These are phyloP conservation scores for Lithophane socia DNA, from an alignment of 2,888 invertebrate species.

Conservation along the genomic window DNA sequence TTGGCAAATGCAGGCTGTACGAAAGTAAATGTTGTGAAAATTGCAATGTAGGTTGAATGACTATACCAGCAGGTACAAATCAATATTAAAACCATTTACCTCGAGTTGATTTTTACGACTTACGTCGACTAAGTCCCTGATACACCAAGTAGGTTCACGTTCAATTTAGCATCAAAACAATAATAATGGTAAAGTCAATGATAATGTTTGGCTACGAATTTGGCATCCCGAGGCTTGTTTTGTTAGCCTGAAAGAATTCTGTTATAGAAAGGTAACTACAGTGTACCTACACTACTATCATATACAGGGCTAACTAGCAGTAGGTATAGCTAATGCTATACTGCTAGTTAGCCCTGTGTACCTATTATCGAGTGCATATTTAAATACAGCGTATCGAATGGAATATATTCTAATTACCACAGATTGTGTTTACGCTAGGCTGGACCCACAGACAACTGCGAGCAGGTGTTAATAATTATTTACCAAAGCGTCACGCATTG, in stretches of 20 bases:
- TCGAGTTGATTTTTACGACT: slow-evolving; percentile 49
- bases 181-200: slow-evolving; percentile 40
- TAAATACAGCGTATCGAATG: slow-evolving; percentile 55
- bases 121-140: slow-evolving; percentile 5
- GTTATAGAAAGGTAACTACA: background rate
- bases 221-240: background rate
- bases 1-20: background rate
- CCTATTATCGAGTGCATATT: slow-evolving; percentile 42
- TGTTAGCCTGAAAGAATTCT: background rate
- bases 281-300: background rate
- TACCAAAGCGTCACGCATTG: slow-evolving; percentile 62
- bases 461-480: slow-evolving; percentile 68
- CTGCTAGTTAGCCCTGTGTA: slow-evolving; percentile 32
- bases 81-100: slow-evolving; percentile 51
- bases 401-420: slow-evolving; percentile 62
- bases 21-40: background rate
- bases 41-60: slow-evolving; percentile 23
- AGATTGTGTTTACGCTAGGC: slow-evolving; percentile 66
- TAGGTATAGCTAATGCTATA: too few relatives aligned
- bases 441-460: slow-evolving; percentile 49
- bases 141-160: slow-evolving; percentile 18
- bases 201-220: background rate
- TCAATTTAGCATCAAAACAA: slow-evolving; percentile 39
- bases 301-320: too few relatives aligned
- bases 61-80: slow-evolving; percentile 36